A percentile compares a stretch with the other conserved stretches of the same genome.
phyloP scores from a whole-genome alignment of 2,797 vertebrate genomes.

The Coluber constrictor region DNA sequence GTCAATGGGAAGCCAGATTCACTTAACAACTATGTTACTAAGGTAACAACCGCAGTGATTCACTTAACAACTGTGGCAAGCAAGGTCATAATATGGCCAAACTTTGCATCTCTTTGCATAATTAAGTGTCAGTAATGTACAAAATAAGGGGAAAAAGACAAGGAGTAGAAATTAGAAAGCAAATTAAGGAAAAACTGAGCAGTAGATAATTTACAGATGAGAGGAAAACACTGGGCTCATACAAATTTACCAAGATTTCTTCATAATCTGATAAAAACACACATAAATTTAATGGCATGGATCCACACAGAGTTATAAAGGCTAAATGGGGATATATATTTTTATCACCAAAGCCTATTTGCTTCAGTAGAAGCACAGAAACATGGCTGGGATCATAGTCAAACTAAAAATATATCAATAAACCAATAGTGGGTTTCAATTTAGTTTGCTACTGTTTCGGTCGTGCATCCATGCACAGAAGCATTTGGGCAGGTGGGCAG shows the following conservation, averaged over 20 bases:
- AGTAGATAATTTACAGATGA: not conserved
- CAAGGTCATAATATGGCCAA: not conserved
- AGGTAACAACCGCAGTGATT: not conserved
- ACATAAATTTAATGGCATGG: not conserved
- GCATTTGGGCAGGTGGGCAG: too few relatives aligned
- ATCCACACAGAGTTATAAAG: not conserved
- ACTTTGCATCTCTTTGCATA: not conserved
- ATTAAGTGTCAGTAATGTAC: not conserved
- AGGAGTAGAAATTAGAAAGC: not conserved
- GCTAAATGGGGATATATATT: not conserved
- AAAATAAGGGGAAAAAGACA: not conserved
- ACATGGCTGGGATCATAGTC: not conserved
- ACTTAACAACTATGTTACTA: not conserved
- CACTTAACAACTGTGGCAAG: not conserved
- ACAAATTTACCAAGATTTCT: not conserved
- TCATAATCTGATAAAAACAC: not conserved
- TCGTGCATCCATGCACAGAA: too few relatives aligned
- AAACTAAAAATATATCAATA: not conserved
- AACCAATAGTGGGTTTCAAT: not conserved
- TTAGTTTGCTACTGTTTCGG: too few relatives aligned
- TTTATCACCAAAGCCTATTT: not conserved
- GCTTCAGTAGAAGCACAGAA: not conserved
- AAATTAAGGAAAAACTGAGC: not conserved
- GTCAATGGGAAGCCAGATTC: not conserved
- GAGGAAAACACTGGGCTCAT: not conserved